A percentile compares a stretch with the other conserved stretches of the same genome.
Conservation (phyloP, 2,113 vertebrate species). For the Dicerorhinus sumatrensis region DNA sequence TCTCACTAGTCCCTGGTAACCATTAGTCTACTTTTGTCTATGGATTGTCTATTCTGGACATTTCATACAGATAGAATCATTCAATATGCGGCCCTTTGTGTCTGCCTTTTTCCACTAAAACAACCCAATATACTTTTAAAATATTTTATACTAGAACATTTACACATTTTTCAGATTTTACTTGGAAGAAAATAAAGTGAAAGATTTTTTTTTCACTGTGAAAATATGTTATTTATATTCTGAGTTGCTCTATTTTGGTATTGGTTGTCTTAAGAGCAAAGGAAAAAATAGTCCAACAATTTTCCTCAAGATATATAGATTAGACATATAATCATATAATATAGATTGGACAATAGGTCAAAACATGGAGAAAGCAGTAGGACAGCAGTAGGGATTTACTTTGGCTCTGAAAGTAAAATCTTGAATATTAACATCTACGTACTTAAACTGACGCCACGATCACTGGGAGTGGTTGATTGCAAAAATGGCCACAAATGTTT, state of each 20-base stretch:
- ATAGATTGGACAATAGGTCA: background rate
- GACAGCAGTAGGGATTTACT: background rate
- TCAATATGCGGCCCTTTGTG: no score
- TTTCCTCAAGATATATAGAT: background rate
- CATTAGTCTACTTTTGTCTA: background rate
- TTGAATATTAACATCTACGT: background rate
- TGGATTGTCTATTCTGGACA: background rate
- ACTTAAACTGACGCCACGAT: background rate
- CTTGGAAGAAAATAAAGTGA: background rate
- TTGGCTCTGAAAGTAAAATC: background rate
- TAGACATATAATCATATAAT: background rate
- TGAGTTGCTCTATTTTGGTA: background rate
- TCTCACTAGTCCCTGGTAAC: background rate
- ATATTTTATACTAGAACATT: background rate
- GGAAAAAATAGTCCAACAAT: background rate
- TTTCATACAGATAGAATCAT: no score
- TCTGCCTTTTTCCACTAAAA: background rate
- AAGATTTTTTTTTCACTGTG: background rate
- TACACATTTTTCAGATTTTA: background rate
- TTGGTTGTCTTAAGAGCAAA: background rate
- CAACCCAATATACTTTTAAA: background rate
- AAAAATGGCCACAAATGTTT: background rate
- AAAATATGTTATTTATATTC: background rate
- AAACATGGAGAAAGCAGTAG: background rate
- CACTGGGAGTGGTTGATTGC: background rate